phyloP scores from a whole-genome alignment of 2,113 vertebrate species.

The Vidua chalybeata region DNA sequence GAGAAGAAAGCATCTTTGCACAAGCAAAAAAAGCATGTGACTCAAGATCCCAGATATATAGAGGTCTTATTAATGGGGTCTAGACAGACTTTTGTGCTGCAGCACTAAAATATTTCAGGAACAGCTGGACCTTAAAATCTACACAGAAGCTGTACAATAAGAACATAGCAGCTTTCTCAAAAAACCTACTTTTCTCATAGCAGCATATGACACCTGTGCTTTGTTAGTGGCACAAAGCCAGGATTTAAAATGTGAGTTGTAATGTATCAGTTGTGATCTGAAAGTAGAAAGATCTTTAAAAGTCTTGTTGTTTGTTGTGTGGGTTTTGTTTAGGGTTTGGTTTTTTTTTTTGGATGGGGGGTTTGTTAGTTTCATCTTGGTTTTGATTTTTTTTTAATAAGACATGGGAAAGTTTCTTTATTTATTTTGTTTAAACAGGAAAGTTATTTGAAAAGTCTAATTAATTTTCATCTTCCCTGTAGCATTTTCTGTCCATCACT shows the following conservation, averaged over 20 bases:
- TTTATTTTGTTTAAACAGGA: background rate
- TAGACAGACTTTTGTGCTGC: background rate
- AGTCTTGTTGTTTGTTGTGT: background rate
- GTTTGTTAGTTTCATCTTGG: background rate
- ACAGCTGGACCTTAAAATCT: conserved; percentile 31
- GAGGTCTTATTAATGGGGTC: background rate
- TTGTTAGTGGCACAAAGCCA: background rate
- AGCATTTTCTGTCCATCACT: background rate
- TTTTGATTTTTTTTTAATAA: background rate
- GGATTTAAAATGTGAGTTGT: background rate
- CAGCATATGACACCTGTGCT: background rate
- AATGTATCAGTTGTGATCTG: background rate
- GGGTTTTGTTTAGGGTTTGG: background rate
- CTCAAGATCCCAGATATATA: background rate
- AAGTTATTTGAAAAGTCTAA: background rate
- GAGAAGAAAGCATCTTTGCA: background rate
- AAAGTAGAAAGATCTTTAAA: background rate
- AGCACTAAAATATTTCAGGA: background rate
- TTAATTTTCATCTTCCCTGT: background rate
- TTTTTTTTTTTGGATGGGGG: background rate
- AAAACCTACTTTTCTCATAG: background rate
- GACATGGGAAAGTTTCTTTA: rapidly evolving
- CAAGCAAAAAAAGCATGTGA: background rate
- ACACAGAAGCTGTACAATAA: background rate
- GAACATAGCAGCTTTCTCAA: background rate